Base-by-base conservation (phyloP, 2,797 vertebrate species). In the Mormyrus proboscirostris region DNA sequence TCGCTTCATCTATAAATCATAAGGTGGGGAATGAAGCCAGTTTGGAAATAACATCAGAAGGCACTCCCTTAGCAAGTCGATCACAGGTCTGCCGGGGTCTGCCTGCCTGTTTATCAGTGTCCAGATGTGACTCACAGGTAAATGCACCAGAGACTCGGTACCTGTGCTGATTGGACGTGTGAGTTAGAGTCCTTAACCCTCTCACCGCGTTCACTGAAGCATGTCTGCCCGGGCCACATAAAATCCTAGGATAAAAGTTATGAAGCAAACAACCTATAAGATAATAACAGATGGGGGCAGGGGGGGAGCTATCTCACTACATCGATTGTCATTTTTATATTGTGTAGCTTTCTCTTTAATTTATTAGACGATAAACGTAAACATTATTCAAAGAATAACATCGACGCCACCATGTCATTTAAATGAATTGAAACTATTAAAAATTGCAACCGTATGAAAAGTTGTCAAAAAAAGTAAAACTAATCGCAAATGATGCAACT, bases 1-100 rank as follows among this genome's bases (percentile, higher is more conserved):
- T 65, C 59, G 7, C 86, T 86, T 44, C 65, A 87, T 82, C 88
- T 88, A 79, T 90, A 73, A 86, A 88, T 82, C 33, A 76, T 59
- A 53, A 49, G 73, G 51, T 59, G 88, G 88, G 47, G 69, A 90
- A 65, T 14, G 38, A 50, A 41, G 55, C 33, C 51, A 57, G 41
- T 91, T 88, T 33, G 49, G 49, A 86, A 86, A 55, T 86, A 55
- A 86, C 22, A 86, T 86, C 25, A 55, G 49, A 86, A 55, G 51
- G 84, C 0, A 1, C 41, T 82, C 41, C 76, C 22, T 82, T 82
- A 47, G 38, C 19, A 8, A 82, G 41, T n/a, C 41, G 3, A n/a
- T 47, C 65, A 79, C 87, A 47, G 82, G 65, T 88, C 87, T 87
- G 29, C 69, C 50, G 82, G 82, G 65, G 33, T 88, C 82, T 38